Evolutionary conservation across 1,140 invertebrate species (phyloP), one percentile per base, ranked within the genome.

Genomic region (Campoletis sonorensis): DNA sequence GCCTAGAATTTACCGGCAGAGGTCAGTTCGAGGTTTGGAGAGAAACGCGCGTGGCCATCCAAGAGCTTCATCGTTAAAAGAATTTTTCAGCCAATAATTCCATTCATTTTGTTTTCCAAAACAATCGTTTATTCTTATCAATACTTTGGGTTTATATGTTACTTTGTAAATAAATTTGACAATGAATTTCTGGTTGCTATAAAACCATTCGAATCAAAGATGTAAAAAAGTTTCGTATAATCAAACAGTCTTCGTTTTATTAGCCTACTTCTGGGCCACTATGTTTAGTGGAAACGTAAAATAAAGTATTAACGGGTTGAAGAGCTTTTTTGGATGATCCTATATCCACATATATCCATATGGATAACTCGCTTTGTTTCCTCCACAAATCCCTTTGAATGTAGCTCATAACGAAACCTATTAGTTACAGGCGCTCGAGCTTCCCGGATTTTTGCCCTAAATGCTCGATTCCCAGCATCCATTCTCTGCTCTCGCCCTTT

Each of bases 361-460:
- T 33, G 30, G 23, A 64, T 70, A 33, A 70, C 15, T 18, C 15
- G 67, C 30, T 70, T 70, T 70, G 54, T 77, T 61, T 77, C n/a
- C 30, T 61, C 51, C 54, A 16, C n/a, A n/a, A 61, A 77, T 77
- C 26, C 49, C 30, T 77, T 77, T 77, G 73, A 61, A 77, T 61
- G 73, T 61, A 77, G 51, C 73, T 77, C 30, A 61, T 77, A 54
- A 30, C 73, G 13, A 77, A 77, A n/a, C 54, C 51, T 27, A 64
- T 77, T 77, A 77, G 73, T 77, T 61, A 77, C 73, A 61, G 73
- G 15, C 54, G 73, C 16, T 16, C 51, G 73, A 21, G 26, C 51
- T n/a, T 40, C 27, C 26, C 26, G 73, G 54, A 77, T 77, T 77
- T 77, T 30, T 77, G 73, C 23, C 13, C 30, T 77, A 54, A 70